These are phyloP conservation scores for Bicyclus anynana DNA, from an alignment of 1,140 invertebrate genomes.

Conservation along the genomic window DNA sequence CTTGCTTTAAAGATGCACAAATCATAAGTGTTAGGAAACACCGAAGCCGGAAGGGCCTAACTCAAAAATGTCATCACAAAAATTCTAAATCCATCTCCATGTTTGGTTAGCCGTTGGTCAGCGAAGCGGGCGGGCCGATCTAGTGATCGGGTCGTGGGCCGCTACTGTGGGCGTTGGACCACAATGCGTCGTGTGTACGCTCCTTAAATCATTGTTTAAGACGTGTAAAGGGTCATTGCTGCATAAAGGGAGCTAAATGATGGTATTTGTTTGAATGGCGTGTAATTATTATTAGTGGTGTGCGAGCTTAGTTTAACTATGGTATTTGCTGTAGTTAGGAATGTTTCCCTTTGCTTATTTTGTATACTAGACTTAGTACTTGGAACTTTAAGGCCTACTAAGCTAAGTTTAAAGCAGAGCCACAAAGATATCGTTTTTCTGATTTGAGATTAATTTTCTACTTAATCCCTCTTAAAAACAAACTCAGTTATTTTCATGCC, in stretches of 20 bases:
- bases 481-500: too few relatives aligned
- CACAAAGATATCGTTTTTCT: too few relatives aligned
- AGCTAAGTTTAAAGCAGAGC: too few relatives aligned
- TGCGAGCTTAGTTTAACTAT: background rate
- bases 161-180: constrained; percentile 50
- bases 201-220: constrained; percentile 33
- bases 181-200: constrained; percentile 29
- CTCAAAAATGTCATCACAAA: too few relatives aligned
- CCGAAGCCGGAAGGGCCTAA: too few relatives aligned
- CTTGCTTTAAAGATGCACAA: too few relatives aligned
- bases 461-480: too few relatives aligned
- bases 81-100: constrained; percentile 38
- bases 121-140: constrained; percentile 52
- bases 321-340: background rate
- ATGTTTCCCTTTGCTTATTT: background rate
- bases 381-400: too few relatives aligned
- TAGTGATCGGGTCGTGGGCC: constrained; percentile 40
- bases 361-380: background rate
- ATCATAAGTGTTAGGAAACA: too few relatives aligned
- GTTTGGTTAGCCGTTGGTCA: constrained; percentile 26
- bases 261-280: constrained; percentile 7
- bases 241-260: constrained; percentile 16
- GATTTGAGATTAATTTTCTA: too few relatives aligned
- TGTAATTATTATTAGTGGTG: constrained; percentile 11
- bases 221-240: constrained; percentile 29